These are phyloP conservation scores for Thalpophila matura DNA, from an alignment of 2,888 invertebrate species.

Conservation along the genomic window DNA sequence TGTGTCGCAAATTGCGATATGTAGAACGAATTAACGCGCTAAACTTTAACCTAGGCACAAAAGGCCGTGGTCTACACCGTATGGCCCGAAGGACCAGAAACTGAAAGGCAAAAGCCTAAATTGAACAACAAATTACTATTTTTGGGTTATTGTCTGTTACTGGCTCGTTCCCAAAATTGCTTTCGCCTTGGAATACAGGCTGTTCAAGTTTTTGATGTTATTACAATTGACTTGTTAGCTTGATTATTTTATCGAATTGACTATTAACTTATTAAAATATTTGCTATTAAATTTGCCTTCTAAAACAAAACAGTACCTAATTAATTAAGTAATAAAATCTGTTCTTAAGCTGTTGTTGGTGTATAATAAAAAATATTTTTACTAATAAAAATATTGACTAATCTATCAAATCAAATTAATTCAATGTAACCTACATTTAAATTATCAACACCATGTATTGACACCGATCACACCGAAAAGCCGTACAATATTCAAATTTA, in stretches of 20 bases:
- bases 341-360: no score
- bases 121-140: slow-evolving; percentile 14
- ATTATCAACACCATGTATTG: not conserved
- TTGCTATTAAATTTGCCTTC: no score
- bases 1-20: slow-evolving; percentile 60
- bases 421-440: not conserved
- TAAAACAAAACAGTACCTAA: no score
- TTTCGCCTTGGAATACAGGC: slow-evolving; percentile 24
- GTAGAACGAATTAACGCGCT: slow-evolving; percentile 70
- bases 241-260: slow-evolving; percentile 5
- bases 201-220: slow-evolving; percentile 1
- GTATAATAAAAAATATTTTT: no score
- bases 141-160: slow-evolving; percentile 39
- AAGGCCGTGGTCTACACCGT: slow-evolving; percentile 74
- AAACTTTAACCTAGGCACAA: slow-evolving; percentile 69
- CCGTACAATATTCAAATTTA: slow-evolving; percentile 2
- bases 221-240: not conserved
- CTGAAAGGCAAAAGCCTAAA: slow-evolving; percentile 20
- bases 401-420: not conserved
- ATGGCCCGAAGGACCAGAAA: slow-evolving; percentile 63
- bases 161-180: slow-evolving; percentile 12
- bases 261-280: no score
- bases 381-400: no score
- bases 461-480: not conserved
- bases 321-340: no score